Evolutionary conservation across 2,797 vertebrate species (phyloP).

Genomic region (Sphaeramia orbicularis): DNA sequence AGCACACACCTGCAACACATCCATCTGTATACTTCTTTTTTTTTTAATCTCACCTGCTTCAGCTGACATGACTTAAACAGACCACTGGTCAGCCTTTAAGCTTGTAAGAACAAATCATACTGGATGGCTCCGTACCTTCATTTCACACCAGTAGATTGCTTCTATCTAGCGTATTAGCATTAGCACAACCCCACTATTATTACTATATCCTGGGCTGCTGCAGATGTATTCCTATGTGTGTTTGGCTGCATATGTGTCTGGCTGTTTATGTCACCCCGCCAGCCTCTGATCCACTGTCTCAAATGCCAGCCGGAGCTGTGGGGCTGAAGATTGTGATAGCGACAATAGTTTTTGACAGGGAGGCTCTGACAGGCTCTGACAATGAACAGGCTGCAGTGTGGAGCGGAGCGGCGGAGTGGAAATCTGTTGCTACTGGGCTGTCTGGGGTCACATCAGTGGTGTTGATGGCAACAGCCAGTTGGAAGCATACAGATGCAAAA

Average conservation of each 20-base stretch:
- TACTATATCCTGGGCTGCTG: conserved; percentile 14
- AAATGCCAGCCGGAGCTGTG: conserved; percentile 51
- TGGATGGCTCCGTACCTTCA: conserved; percentile 1
- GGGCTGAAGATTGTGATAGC: conserved; percentile 59
- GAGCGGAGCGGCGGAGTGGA: conserved; percentile 47
- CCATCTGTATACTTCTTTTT: not conserved
- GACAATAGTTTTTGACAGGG: conserved; percentile 70
- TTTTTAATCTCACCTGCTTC: conserved; percentile 7
- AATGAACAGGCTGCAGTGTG: conserved; percentile 64
- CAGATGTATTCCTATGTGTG: conserved; percentile 13
- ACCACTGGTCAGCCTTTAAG: conserved; percentile 17
- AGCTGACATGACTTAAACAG: conserved; percentile 31
- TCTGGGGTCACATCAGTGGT: conserved; percentile 45
- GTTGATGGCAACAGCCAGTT: conserved; percentile 39
- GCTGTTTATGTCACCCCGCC: conserved; percentile 37
- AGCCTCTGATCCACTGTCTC: conserved; percentile 51
- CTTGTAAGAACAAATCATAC: conserved; percentile 19
- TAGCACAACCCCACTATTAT: not conserved
- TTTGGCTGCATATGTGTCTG: conserved; percentile 29
- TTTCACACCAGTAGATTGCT: conserved; percentile 5
- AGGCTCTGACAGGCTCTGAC: conserved; percentile 69
- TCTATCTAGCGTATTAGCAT: conserved; percentile 16
- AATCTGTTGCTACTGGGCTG: conserved; percentile 59
- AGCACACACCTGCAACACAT: too few relatives aligned
- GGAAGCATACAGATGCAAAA: conserved; percentile 24